Evolutionary conservation across 2,797 vertebrate genomes (phyloP), one percentile per base, ranked within the genome.

Genomic region (Loris lydekkerianus): DNA sequence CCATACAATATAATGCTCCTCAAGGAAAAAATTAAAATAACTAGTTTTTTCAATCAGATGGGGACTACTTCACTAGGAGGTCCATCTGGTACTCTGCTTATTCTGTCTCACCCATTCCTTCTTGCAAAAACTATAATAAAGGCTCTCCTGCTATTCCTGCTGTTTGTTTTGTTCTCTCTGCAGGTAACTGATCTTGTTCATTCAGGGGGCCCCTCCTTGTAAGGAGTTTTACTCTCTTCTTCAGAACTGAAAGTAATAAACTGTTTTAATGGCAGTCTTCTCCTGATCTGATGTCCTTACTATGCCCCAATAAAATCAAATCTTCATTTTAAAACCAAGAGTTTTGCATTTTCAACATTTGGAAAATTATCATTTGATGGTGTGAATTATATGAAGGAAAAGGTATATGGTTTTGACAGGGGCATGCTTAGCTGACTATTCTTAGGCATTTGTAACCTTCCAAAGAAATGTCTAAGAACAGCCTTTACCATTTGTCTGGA

Each of bases 261-360:
- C 2, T 58, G 9, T 60, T 73, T 43, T 31, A 78, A 80, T 20
- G 34, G 1, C 2, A 76, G 53, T 65, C 3, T 3, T 90, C 10
- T 89, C 14, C 60, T 92, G n/a, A 61, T 17, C 10, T 29, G 0
- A 53, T 80, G 43, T 15, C 43, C 1, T 92, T 53, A 31, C 31
- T 40, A 20, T 40, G 29, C 7, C 31, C 89, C 34, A 88, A 58
- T 34, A 83, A 56, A 93, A 89, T 34, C 80, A 83, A 91, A 89
- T 75, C 34, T 69, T 37, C 23, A 37, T 78, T 86, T 89, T 82
- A 88, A 94, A 84, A 60, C 5, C 29, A 84, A 40, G 14, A 86
- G 3, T 46, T 27, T 21, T 56, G 43, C 18, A 37, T 7, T 72
- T 84, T 76, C 67, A 84, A 69, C 23, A 69, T 10, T 31, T 91